These are phyloP conservation scores for Ictalurus punctatus DNA, from an alignment of 2,113 vertebrate genomes.

Conservation along the genomic window DNA sequence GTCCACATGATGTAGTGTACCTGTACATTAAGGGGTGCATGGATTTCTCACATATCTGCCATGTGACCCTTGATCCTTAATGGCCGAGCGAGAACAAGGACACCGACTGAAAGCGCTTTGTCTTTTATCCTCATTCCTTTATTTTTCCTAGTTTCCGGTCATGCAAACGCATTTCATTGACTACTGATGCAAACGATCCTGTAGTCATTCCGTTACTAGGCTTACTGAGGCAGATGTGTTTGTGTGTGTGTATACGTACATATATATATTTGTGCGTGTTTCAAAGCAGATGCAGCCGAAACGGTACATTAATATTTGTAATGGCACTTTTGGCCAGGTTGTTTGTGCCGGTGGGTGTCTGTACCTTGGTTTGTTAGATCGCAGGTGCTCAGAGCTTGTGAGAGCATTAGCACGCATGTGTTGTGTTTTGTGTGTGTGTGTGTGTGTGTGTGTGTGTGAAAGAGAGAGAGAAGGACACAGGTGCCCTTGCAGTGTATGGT, in stretches of 20 bases:
- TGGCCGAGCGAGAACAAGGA: not conserved
- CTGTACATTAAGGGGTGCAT: not conserved
- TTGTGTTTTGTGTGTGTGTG: slow-evolving; percentile 16
- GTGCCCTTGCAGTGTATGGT: slow-evolving; percentile 79
- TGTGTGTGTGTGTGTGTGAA: slow-evolving; percentile 15
- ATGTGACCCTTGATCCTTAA: slow-evolving; percentile 39
- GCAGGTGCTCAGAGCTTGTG: slow-evolving; percentile 40
- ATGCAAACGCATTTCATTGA: slow-evolving; percentile 65
- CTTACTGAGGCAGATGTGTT: slow-evolving; percentile 59
- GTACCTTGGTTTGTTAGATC: slow-evolving; percentile 43
- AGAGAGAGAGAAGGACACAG: slow-evolving; percentile 77
- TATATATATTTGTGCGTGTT: slow-evolving; percentile 37
- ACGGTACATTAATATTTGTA: slow-evolving; percentile 72
- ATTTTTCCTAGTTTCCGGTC: slow-evolving; percentile 59
- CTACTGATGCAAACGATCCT: slow-evolving; percentile 59
- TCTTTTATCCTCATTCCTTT: slow-evolving; percentile 57
- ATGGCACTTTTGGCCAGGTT: slow-evolving; percentile 72
- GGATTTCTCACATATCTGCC: not conserved
- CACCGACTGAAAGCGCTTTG: slow-evolving; percentile 4
- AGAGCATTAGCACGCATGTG: slow-evolving; percentile 42
- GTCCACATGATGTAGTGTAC: not conserved
- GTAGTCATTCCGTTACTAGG: slow-evolving; percentile 58
- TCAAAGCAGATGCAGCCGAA: slow-evolving; percentile 63
- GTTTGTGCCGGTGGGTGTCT: slow-evolving; percentile 61
- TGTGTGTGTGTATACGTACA: slow-evolving; percentile 30